phyloP scores from a whole-genome alignment of 2,797 vertebrate genomes.

The Lutjanus campechanus region DNA sequence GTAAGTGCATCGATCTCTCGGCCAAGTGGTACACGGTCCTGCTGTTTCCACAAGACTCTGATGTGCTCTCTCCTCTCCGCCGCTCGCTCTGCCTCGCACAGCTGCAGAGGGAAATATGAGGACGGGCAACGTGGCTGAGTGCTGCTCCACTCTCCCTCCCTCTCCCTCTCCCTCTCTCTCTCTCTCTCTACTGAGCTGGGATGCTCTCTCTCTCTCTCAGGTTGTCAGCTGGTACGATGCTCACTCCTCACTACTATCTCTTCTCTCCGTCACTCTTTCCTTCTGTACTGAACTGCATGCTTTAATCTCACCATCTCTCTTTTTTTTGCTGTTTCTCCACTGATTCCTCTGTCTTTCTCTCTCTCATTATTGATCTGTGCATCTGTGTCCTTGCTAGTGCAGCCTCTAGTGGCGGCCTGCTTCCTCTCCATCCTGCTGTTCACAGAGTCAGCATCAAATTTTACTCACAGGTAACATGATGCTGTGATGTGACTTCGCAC shows the following conservation, averaged over 20 bases:
- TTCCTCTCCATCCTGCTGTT: conserved; percentile 54
- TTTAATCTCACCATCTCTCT: conserved; percentile 60
- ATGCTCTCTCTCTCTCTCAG: conserved; percentile 45
- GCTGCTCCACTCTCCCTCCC: conserved; percentile 64
- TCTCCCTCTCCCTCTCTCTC: conserved; percentile 55
- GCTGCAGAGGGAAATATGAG: conserved; percentile 82
- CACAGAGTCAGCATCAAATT: conserved; percentile 35
- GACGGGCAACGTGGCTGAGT: conserved; percentile 75
- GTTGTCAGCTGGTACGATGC: conserved; percentile 53
- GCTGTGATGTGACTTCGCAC: not conserved
- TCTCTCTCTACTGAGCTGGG: conserved; percentile 43
- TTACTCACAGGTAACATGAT: conserved; percentile 13
- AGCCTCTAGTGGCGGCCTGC: conserved; percentile 85
- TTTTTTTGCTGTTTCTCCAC: conserved; percentile 63
- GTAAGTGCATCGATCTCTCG: conserved; percentile 72
- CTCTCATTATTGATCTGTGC: conserved; percentile 77
- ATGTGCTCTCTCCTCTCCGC: conserved; percentile 71
- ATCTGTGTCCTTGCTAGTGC: conserved; percentile 76
- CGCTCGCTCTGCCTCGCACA: conserved; percentile 77
- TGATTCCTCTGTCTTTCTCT: conserved; percentile 67
- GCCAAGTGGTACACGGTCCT: conserved; percentile 77
- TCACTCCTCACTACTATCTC: conserved; percentile 43
- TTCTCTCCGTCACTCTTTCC: conserved; percentile 65
- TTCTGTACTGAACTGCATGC: conserved; percentile 50
- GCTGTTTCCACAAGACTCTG: conserved; percentile 76